Base-by-base conservation (phyloP, 2,113 vertebrate species). In the Semicossyphus pulcher region DNA sequence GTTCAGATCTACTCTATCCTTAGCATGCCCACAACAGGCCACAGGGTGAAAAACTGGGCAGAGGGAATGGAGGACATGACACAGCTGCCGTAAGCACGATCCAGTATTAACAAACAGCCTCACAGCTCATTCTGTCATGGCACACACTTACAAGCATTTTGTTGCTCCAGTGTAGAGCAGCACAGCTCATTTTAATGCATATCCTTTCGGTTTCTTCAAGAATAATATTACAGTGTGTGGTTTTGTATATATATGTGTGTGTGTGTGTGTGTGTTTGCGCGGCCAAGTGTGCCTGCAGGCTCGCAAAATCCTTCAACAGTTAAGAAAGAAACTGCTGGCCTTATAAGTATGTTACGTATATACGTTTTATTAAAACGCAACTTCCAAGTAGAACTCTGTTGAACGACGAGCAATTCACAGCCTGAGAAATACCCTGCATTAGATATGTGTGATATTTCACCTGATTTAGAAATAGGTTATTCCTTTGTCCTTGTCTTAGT, bases 41-140 rank as follows among this genome's bases (percentile, higher is more conserved):
- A 94, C 86, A 91, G 93, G 11, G 92, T 94, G 51, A 92, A 94
- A 34, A 77, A 75, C 61, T 93, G 92, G 86, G 95, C 94, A 4
- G 94, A 96, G 0, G 96, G 96, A 11, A 92, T 96, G 92, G 97
- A 99, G 83, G 97, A 99, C 91, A 94, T 99, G 96, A 99, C 96
- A 3, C 96, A 97, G 81, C 88, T 99, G 82, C 95, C 96, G 97
- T 99, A 92, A 97, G 97, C 93, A 56, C 7, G 68, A 71, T 26
- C 45, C 51, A 83, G 49, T 53, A 65, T 61, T 63, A 60, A 47
- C 54, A 80, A 58, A 75, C 23, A 57, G 28, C 60, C 51, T 47
- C 52, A 41, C 39, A 56, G 11, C 45, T 56, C 15, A 42, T 49
- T 76, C 51, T 48, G 23, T 72, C 23, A n/a, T 49, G 37, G 53